Percentiles rank a stretch among this genome's conserved stretches.
Conservation (phyloP, 2,888 invertebrate species). For the Psylliodes chrysocephalus region DNA sequence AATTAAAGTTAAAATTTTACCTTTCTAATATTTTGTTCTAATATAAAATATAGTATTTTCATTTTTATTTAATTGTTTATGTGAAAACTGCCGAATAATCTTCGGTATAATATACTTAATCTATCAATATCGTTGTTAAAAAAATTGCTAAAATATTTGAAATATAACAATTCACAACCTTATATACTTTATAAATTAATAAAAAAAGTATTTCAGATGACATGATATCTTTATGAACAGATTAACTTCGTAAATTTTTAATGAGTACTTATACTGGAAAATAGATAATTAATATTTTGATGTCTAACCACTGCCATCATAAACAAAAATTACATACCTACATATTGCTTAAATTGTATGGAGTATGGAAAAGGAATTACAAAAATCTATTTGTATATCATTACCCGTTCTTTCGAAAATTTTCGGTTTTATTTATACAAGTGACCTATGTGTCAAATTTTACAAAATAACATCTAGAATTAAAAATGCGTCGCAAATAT, state of each 20-base stretch:
- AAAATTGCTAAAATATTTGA: slow-evolving; percentile 36
- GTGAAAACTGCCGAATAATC: slow-evolving; percentile 35
- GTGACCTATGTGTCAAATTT: neutral
- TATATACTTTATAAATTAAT: slow-evolving; percentile 12
- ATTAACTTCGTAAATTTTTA: no score
- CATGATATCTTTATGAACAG: no score
- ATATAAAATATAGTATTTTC: no score
- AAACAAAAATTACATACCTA: slow-evolving; percentile 31
- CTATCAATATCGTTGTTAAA: slow-evolving; percentile 57
- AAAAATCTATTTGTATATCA: neutral
- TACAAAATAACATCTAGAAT: neutral
- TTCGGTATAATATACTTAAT: slow-evolving; percentile 52
- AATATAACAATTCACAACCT: slow-evolving; percentile 52
- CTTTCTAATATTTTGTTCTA: no score
- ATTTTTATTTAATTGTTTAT: no score
- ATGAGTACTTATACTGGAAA: no score
- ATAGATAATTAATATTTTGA: no score
- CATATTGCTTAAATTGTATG: neutral
- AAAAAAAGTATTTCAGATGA: neutral
- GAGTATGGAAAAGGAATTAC: neutral
- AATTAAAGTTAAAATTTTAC: no score
- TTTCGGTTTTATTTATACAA: neutral
- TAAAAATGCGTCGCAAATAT: slow-evolving; percentile 10
- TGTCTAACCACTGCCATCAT: neutral
- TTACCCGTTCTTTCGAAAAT: neutral